Evolutionary conservation across 2,113 vertebrate genomes (phyloP).

Genomic region (Leptobrachium leishanense): DNA sequence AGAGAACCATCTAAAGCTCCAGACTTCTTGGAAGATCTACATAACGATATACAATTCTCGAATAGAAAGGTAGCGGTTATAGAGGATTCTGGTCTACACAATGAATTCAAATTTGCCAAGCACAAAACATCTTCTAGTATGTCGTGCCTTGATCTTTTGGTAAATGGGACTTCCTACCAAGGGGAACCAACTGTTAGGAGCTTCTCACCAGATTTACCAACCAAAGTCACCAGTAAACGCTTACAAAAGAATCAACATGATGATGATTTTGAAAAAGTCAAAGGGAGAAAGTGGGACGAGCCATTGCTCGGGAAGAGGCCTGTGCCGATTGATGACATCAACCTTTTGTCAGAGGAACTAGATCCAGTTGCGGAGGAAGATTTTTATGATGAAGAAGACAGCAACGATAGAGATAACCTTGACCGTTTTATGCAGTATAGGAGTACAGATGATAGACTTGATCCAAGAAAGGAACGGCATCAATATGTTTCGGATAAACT

Average conservation of each 20-base stretch:
- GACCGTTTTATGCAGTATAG: not conserved
- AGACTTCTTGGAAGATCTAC: not conserved
- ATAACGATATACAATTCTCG: not conserved
- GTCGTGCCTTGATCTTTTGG: not conserved
- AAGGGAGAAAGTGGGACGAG: not conserved
- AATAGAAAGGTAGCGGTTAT: not conserved
- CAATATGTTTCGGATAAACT: slow-evolving; percentile 32
- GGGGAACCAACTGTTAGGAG: not conserved
- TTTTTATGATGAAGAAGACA: slow-evolving; percentile 24
- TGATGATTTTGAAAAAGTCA: not conserved
- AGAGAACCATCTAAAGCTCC: not conserved
- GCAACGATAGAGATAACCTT: slow-evolving; percentile 4
- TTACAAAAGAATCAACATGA: slow-evolving; percentile 2
- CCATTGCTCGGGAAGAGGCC: not conserved
- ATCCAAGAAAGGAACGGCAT: slow-evolving; percentile 34
- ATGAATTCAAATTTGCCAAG: not conserved
- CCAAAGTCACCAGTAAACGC: not conserved
- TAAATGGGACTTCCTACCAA: not conserved
- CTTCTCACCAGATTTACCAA: not conserved
- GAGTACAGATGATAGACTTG: slow-evolving; percentile 12
- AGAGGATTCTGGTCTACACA: not conserved
- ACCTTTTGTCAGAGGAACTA: slow-evolving; percentile 1
- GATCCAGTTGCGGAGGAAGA: slow-evolving; percentile 2
- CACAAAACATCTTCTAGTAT: not conserved
- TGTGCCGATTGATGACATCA: not conserved